phyloP scores from a whole-genome alignment of 2,113 vertebrate species.

The Monarcha castaneiventris region DNA sequence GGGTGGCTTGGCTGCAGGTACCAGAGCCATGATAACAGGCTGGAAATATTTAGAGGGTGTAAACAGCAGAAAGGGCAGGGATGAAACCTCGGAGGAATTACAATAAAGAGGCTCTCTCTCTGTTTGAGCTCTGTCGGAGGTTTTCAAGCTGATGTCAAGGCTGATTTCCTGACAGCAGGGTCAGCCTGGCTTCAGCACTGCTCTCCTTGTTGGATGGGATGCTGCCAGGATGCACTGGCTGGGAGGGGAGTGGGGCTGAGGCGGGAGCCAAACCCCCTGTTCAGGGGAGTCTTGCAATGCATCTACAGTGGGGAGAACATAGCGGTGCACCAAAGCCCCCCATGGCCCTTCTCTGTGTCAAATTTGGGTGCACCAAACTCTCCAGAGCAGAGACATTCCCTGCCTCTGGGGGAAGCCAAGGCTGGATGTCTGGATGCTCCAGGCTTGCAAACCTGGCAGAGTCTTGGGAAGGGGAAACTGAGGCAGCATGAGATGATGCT shows the following conservation, averaged over 20 bases:
- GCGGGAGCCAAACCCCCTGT: neutral
- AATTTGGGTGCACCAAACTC: neutral
- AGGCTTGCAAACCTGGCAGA: neutral
- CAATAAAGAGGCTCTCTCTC: neutral
- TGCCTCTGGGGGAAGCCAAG: neutral
- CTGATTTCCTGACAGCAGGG: constrained; percentile 2
- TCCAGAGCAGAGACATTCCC: neutral
- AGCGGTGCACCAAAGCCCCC: neutral
- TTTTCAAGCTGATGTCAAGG: constrained; percentile 40
- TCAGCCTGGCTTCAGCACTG: neutral
- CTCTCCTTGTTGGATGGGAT: neutral
- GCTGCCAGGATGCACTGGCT: neutral
- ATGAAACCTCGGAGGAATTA: constrained; percentile 42
- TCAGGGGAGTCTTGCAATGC: neutral
- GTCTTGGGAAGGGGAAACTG: neutral
- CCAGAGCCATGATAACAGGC: constrained; percentile 57
- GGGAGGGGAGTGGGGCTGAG: neutral
- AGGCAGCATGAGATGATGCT: neutral
- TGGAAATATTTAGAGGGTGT: constrained; percentile 65
- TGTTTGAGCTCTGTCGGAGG: neutral
- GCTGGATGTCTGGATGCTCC: neutral
- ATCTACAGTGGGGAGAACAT: neutral
- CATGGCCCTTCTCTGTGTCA: neutral
- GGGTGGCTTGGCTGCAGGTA: constrained; percentile 25
- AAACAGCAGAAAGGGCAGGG: constrained; percentile 30